Percentiles rank a stretch among this genome's conserved stretches.
phyloP scores from a whole-genome alignment of 2,113 vertebrate genomes.

The Clarias magur region DNA sequence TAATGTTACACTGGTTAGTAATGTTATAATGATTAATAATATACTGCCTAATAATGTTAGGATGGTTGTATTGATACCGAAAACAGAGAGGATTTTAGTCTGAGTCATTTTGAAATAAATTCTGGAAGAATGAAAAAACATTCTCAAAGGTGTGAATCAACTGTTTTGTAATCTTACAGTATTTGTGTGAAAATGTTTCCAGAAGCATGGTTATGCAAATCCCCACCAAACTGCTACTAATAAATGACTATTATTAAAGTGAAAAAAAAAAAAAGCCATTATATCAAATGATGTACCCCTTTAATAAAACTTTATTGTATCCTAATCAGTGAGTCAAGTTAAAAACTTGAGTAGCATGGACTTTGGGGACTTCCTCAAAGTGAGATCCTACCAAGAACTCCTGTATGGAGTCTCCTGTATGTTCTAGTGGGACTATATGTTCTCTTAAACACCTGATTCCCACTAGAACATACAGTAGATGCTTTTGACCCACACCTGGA shows the following conservation, averaged over 20 bases:
- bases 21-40: background rate
- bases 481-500: background rate
- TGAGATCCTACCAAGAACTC: background rate
- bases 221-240: background rate
- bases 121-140: slow-evolving; percentile 11
- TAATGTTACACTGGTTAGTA: background rate
- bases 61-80: background rate
- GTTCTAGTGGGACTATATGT: slow-evolving; percentile 1
- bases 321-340: background rate
- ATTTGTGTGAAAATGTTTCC: background rate
- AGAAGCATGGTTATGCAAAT: background rate
- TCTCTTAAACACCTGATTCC: background rate
- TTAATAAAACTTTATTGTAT: background rate
- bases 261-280: background rate
- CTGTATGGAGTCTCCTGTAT: background rate
- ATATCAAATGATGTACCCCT: background rate
- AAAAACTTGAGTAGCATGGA: background rate
- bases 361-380: background rate
- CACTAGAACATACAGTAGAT: background rate
- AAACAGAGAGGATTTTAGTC: background rate
- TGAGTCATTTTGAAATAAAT: slow-evolving; percentile 15
- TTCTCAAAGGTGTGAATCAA: slow-evolving; percentile 4
- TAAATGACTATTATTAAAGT: background rate
- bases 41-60: background rate
- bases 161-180: background rate